A percentile compares a stretch with the other conserved stretches of the same genome.
phyloP scores from a whole-genome alignment of 2,888 invertebrate species.

The Nipponacmea schrenckii region DNA sequence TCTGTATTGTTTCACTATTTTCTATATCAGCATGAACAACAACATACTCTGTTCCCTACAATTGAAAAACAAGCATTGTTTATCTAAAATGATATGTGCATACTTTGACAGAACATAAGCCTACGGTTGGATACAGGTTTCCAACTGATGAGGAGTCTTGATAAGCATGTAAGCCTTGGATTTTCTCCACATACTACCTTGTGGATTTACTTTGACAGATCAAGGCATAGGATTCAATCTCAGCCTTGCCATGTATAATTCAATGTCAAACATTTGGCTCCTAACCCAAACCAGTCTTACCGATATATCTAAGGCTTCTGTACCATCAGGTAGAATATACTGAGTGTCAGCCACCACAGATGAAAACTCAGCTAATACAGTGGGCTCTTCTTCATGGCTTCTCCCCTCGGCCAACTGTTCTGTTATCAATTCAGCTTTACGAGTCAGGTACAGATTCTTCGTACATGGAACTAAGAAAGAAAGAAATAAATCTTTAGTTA shows the following conservation, averaged over 20 bases:
- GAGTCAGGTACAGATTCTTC: conserved; percentile 22
- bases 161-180: too few relatives aligned
- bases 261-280: too few relatives aligned
- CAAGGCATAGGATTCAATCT: too few relatives aligned
- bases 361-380: conserved; percentile 63
- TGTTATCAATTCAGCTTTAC: not conserved
- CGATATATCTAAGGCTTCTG: conserved; percentile 24
- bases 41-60: conserved; percentile 87
- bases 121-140: too few relatives aligned
- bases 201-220: too few relatives aligned
- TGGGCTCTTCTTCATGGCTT: conserved; percentile 34
- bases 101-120: too few relatives aligned
- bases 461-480: conserved; percentile 42
- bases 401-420: conserved; percentile 14
- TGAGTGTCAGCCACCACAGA: conserved; percentile 64
- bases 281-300: conserved; percentile 14
- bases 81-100: too few relatives aligned
- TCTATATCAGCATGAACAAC: conserved; percentile 72
- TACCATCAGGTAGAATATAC: conserved; percentile 49
- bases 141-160: too few relatives aligned
- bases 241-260: too few relatives aligned
- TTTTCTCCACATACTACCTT: too few relatives aligned
- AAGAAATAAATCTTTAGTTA: too few relatives aligned
- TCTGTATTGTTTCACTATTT: conserved; percentile 35
- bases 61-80: conserved; percentile 16